phyloP scores from a whole-genome alignment of 1,140 invertebrate species.

The Papilio dardanus region DNA sequence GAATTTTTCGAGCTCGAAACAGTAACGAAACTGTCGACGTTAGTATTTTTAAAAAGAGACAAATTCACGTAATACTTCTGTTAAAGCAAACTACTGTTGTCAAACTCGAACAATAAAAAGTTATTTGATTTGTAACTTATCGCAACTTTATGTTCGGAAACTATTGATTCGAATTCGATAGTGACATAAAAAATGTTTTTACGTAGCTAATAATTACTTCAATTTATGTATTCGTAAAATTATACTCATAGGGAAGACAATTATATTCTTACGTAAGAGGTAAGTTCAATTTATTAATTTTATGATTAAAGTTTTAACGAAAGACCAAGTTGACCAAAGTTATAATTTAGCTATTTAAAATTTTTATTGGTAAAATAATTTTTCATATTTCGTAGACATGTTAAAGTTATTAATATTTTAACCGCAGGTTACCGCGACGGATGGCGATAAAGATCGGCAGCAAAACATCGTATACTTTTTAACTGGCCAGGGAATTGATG shows the following conservation, averaged over 20 bases:
- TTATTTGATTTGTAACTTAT: slow-evolving; percentile 56
- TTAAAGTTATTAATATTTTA: neutral
- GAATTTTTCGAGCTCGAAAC: neutral
- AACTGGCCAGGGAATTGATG: slow-evolving; percentile 97
- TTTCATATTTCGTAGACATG: neutral
- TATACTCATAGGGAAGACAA: neutral
- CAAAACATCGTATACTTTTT: slow-evolving; percentile 98
- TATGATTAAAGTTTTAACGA: slow-evolving; percentile 43
- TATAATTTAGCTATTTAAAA: no score
- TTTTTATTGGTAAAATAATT: neutral
- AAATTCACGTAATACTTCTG: slow-evolving; percentile 52
- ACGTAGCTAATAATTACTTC: neutral
- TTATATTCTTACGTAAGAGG: neutral
- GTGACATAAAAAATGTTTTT: neutral
- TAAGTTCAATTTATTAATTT: neutral
- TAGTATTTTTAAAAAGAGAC: slow-evolving; percentile 50
- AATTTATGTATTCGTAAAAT: no score
- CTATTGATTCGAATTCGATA: slow-evolving; percentile 42
- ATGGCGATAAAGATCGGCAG: slow-evolving; percentile 96
- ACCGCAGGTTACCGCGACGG: slow-evolving; percentile 94
- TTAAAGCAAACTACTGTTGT: slow-evolving; percentile 37
- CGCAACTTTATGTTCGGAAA: slow-evolving; percentile 49
- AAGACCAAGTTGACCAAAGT: slow-evolving; percentile 48
- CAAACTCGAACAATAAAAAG: slow-evolving; percentile 54
- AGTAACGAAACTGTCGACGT: neutral